Conservation (phyloP, 2,888 invertebrate genomes). For the Caenorhabditis macrosperma region DNA sequence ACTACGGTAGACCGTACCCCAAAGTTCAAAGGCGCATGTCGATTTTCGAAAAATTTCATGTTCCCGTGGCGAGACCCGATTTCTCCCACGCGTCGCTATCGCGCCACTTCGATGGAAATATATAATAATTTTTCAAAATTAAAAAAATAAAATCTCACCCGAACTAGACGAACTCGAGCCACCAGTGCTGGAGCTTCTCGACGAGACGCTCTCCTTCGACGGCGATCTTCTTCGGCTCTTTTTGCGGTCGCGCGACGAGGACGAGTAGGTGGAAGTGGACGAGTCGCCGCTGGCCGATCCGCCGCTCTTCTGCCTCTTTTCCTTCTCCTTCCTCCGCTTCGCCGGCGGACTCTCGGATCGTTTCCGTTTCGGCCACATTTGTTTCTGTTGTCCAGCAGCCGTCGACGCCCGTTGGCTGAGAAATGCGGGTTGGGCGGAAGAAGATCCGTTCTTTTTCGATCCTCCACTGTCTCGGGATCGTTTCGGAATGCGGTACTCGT, state of each 20-base stretch:
- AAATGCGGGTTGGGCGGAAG: slow-evolving; percentile 18
- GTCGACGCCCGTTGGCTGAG: not conserved
- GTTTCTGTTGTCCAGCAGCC: slow-evolving; percentile 17
- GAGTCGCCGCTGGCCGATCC: slow-evolving; percentile 10
- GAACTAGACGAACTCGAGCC: slow-evolving; percentile 15
- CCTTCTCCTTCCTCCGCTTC: not conserved
- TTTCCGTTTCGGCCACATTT: slow-evolving; percentile 7
- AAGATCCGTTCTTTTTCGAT: not conserved
- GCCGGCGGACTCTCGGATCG: not conserved
- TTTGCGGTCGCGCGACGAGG: not conserved
- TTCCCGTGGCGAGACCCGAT: too few species aligned
- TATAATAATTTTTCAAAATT: too few species aligned
- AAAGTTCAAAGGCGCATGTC: too few species aligned
- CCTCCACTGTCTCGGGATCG: not conserved
- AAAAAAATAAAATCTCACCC: slow-evolving; percentile 10
- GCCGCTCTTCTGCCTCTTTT: not conserved
- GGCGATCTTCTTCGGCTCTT: slow-evolving; percentile 1
- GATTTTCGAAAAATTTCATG: too few species aligned
- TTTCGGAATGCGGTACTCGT: slow-evolving; percentile 38
- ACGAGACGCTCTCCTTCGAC: slow-evolving; percentile 2
- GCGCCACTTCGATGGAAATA: too few species aligned
- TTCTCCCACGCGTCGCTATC: too few species aligned
- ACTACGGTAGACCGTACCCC: too few species aligned
- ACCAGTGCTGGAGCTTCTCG: slow-evolving; percentile 6
- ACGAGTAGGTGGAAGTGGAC: not conserved